These are phyloP conservation scores for rabbit (Oryctolagus cuniculus) DNA, from an alignment of 2,113 vertebrate genomes.

Conservation along the genomic window DNA sequence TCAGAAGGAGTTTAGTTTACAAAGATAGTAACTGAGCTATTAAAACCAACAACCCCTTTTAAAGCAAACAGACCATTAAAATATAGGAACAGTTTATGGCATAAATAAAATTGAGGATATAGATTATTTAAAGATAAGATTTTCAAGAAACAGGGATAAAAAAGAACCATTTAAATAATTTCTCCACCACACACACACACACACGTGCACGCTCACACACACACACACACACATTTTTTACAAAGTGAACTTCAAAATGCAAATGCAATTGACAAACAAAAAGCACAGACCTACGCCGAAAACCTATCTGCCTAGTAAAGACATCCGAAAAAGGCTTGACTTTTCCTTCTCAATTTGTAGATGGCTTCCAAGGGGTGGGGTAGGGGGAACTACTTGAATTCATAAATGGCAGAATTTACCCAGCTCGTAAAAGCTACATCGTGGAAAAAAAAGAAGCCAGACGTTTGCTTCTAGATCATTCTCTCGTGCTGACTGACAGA, in stretches of 20 bases:
- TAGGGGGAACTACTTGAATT: conserved; percentile 70
- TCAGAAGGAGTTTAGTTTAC: conserved; percentile 90
- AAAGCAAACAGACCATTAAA: conserved; percentile 92
- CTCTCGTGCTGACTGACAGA: conserved; percentile 87
- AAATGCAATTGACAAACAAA: conserved; percentile 81
- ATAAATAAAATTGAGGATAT: conserved; percentile 90
- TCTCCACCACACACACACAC: conserved; percentile 11
- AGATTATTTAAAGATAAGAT: conserved; percentile 92
- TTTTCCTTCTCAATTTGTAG: conserved; percentile 85
- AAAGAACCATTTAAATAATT: conserved; percentile 87
- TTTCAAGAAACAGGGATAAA: conserved; percentile 89
- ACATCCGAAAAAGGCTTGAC: conserved; percentile 80
- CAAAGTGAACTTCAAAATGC: conserved; percentile 87
- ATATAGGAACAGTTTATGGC: conserved; percentile 90
- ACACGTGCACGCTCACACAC: too few species aligned
- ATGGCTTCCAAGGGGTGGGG: conserved; percentile 79
- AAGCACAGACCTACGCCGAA: conserved; percentile 82
- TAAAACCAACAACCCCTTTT: conserved; percentile 92
- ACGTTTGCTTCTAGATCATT: conserved; percentile 87
- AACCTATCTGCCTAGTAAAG: conserved; percentile 86
- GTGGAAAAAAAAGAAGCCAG: conserved; percentile 83
- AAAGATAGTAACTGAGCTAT: conserved; percentile 90
- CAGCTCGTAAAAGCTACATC: conserved; percentile 82
- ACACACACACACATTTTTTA: conserved; percentile 54
- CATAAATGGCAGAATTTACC: conserved; percentile 83